Evolutionary conservation across 1,140 invertebrate species (phyloP), one percentile per base, ranked within the genome.

Genomic region (Aphidius ervi): DNA sequence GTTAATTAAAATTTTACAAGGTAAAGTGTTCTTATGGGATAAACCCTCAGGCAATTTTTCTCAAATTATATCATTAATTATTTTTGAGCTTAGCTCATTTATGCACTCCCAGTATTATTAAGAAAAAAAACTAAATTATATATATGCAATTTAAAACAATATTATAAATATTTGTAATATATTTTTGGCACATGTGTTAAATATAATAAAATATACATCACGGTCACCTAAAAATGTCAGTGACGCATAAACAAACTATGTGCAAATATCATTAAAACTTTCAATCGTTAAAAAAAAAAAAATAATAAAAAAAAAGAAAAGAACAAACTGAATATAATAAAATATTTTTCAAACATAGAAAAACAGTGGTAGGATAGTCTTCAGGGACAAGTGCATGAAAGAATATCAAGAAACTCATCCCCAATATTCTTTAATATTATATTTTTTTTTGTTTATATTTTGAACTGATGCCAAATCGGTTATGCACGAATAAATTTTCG

Each of bases 401-500:
- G 59, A 47, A 46, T 42, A 42, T 42, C 16, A 40, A 59, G 52
- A 23, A 31, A 31, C 23, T 31, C 23, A 31, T 31, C 23, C 23
- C 23, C 4, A 31, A 31, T 31, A 31, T 31, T 31, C 1, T 31
- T 31, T 31, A 31, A 31, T 31, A 31, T 31, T 31, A 31, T 31
- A 31, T 31, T 31, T 31, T 31, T 31, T 31, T 31, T 31, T 31
- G 23, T 31, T 31, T 31, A 48, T 48, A 9, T 48, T 55, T 62
- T 62, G 60, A 62, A 62, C 60, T 50, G 40, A 41, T 62, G 60
- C 75, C 76, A 76, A 77, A 77, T 76, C 73, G 70, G 74, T 76
- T 76, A 77, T 75, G 72, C 74, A 67, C 72, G 74, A 77, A 75
- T 76, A 76, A 76, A 78, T 78, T 78, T 76, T 68, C 72, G 76